Base-by-base conservation (phyloP, 2,113 vertebrate genomes). In the Pterophyllum scalare region DNA sequence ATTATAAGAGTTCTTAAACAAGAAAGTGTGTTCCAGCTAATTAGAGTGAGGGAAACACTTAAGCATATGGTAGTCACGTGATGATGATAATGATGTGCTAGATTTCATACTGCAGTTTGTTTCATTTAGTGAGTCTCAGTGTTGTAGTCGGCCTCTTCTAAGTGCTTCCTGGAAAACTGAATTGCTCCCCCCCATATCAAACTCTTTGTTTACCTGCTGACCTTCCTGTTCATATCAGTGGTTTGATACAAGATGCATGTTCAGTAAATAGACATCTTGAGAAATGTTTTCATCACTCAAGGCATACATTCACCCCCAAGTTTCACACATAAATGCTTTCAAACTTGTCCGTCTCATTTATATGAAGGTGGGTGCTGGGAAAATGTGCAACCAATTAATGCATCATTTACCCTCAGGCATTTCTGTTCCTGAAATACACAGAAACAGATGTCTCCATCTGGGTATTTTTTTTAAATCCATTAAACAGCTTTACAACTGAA, bases 41-140 rank as follows among this genome's bases (percentile, higher is more conserved):
- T 3, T 19, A 19, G 13, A 2, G 10, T 3, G 24, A 26, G 46
- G 24, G n/a, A 5, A 56, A 61, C 83, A 26, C 61, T 24, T 64
- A 33, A 60, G n/a, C 15, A 54, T 79, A 49, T n/a, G 46, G 46
- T 49, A n/a, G 52, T 78, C 60, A 62, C 22, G 75, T 85, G 54
- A 79, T 72, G 17, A 46, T 31, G 40, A 67, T 67, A 1, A 67
- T 1, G 64, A 67, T 28, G 64, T 59, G 64, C n/a, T n/a, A n/a
- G n/a, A n/a, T n/a, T n/a, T n/a, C n/a, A n/a, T n/a, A n/a, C n/a
- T n/a, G n/a, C n/a, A n/a, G n/a, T n/a, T n/a, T n/a, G n/a, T n/a
- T n/a, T n/a, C n/a, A n/a, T n/a, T n/a, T n/a, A n/a, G n/a, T n/a
- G n/a, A n/a, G n/a, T n/a, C n/a, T n/a, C n/a, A n/a, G n/a, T n/a